Evolutionary conservation across 2,797 vertebrate genomes (phyloP).

Genomic region (Sebastes matsubarae): DNA sequence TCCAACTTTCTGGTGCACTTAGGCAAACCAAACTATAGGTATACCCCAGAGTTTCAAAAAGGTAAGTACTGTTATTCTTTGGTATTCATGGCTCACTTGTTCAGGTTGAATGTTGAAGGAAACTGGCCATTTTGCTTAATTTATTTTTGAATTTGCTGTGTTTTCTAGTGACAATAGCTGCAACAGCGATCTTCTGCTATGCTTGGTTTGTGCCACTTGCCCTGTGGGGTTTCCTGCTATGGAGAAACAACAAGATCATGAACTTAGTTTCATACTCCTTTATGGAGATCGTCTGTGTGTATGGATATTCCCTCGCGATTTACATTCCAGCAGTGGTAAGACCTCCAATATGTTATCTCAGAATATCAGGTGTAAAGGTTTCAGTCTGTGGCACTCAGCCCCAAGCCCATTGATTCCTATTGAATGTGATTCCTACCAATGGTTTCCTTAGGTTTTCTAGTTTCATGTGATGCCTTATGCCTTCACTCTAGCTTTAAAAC

Average conservation of each 20-base stretch:
- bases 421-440: background rate
- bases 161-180: conserved; percentile 92
- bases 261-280: conserved; percentile 94
- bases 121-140: background rate
- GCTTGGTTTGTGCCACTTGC: conserved; percentile 94
- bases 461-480: too few relatives aligned
- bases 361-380: background rate
- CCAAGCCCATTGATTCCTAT: background rate
- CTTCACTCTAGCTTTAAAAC: too few relatives aligned
- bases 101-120: background rate
- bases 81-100: background rate
- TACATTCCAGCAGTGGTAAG: conserved; percentile 96
- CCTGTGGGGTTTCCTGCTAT: conserved; percentile 95
- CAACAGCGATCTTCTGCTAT: conserved; percentile 92
- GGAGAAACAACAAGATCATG: conserved; percentile 94
- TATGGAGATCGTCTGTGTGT: conserved; percentile 96
- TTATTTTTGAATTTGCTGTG: background rate
- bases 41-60: conserved; percentile 95
- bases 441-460: too few relatives aligned
- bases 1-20: conserved; percentile 89
- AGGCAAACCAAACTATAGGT: conserved; percentile 86
- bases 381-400: background rate
- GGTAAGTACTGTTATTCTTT: conserved; percentile 76
- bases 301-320: conserved; percentile 95
- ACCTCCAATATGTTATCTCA: background rate